Evolutionary conservation across 2,113 vertebrate genomes (phyloP).

Genomic region (Nansenia antarctica): DNA sequence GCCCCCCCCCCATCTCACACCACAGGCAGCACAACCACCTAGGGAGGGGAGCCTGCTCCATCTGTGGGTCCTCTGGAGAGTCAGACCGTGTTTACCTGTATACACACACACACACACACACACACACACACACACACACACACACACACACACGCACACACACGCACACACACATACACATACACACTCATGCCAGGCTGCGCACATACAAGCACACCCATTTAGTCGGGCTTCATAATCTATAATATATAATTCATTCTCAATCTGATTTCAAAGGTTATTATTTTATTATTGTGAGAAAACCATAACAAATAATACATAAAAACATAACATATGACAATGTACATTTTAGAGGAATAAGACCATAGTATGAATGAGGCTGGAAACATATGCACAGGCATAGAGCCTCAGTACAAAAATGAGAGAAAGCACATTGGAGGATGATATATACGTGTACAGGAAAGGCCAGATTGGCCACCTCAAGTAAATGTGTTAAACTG

Average conservation of each 20-base stretch:
- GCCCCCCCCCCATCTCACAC: conserved; percentile 44
- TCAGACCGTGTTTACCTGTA: conserved; percentile 20
- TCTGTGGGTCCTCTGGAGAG: conserved; percentile 12
- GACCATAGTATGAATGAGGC: not conserved
- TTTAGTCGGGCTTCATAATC: too few species aligned
- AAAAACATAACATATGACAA: not conserved
- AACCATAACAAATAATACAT: not conserved
- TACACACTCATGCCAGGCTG: too few species aligned
- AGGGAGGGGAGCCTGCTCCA: conserved; percentile 37
- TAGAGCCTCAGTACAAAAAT: not conserved
- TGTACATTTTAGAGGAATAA: not conserved
- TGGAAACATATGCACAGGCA: not conserved
- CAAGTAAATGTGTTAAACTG: conserved; percentile 7
- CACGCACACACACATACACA: too few species aligned
- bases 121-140: too few species aligned
- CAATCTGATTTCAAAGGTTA: not conserved
- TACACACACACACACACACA: conserved; percentile 1
- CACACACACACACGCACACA: too few species aligned
- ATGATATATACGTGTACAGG: not conserved
- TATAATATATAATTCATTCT: not conserved
- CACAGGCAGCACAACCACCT: conserved; percentile 59
- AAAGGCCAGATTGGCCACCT: not conserved
- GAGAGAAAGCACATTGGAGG: not conserved
- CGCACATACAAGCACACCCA: too few species aligned
- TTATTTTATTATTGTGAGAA: not conserved